These are phyloP conservation scores for Bombyx mandarina DNA, from an alignment of 1,140 invertebrate species.

Conservation along the genomic window DNA sequence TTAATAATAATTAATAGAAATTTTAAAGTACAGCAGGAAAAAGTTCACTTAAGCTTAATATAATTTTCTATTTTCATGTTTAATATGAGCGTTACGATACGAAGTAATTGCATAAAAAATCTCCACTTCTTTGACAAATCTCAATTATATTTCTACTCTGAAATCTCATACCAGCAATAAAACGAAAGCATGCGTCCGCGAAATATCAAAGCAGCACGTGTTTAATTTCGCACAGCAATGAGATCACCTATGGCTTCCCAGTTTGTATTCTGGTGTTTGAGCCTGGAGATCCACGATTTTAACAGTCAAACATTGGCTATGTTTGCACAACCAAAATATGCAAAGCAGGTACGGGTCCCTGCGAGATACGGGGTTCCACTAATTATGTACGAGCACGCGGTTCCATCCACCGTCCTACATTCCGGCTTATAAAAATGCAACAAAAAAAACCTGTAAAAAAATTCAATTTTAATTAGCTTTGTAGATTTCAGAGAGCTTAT, in stretches of 20 bases:
- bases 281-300: conserved; percentile 51
- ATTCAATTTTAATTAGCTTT: conserved; percentile 59
- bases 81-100: too few species aligned
- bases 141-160: too few species aligned
- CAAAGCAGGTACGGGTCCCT: conserved; percentile 57
- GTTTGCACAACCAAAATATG: conserved; percentile 67
- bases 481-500: conserved; percentile 3
- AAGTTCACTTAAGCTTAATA: too few species aligned
- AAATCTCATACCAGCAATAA: too few species aligned
- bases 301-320: conserved; percentile 59
- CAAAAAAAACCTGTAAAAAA: conserved; percentile 43
- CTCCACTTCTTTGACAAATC: too few species aligned
- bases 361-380: conserved; percentile 52
- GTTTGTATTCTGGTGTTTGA: conserved; percentile 22
- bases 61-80: too few species aligned
- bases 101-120: too few species aligned
- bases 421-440: conserved; percentile 61
- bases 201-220: conserved; percentile 21
- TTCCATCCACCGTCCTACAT: conserved; percentile 52
- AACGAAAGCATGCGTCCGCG: background rate
- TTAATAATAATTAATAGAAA: too few species aligned
- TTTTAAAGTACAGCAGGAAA: conserved; percentile 6
- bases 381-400: conserved; percentile 63
- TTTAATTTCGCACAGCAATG: conserved; percentile 17
- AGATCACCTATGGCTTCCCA: conserved; percentile 25